phyloP scores from a whole-genome alignment of 2,888 invertebrate species.

The Automeris io region DNA sequence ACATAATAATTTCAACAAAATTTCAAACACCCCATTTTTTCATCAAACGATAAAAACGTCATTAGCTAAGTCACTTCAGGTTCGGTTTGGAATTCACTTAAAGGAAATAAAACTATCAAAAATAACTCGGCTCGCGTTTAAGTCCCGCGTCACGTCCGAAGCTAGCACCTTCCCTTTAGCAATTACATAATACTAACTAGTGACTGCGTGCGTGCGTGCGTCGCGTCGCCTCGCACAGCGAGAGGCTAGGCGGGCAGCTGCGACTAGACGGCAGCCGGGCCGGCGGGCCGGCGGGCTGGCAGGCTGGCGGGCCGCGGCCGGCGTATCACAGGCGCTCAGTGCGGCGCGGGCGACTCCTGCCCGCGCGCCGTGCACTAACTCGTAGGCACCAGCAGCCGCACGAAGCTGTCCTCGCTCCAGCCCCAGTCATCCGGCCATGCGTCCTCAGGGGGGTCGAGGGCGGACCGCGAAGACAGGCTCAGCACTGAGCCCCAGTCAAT shows the following conservation, averaged over 20 bases:
- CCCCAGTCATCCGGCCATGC: conserved; percentile 81
- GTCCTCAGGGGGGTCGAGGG: conserved; percentile 89
- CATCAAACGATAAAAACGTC: conserved; percentile 65
- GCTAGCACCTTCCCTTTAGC: conserved; percentile 76
- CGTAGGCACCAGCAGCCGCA: conserved; percentile 83
- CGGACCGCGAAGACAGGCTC: conserved; percentile 90
- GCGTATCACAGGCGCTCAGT: conserved; percentile 68
- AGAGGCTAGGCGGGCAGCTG: conserved; percentile 41
- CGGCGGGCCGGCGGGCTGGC: conserved; percentile 34
- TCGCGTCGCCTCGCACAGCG: conserved; percentile 31
- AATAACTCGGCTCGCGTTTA: conserved; percentile 74
- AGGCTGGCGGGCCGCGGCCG: conserved; percentile 28
- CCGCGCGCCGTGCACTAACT: conserved; percentile 78
- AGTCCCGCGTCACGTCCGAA: conserved; percentile 75
- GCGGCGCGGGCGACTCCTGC: conserved; percentile 67
- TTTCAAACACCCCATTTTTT: conserved; percentile 69
- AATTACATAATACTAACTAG: conserved; percentile 74
- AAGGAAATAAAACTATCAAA: conserved; percentile 76
- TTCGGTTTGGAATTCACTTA: conserved; percentile 71
- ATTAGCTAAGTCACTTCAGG: conserved; percentile 70
- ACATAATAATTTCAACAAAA: conserved; percentile 77
- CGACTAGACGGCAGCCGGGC: conserved; percentile 46
- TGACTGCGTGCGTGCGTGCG: conserved; percentile 60
- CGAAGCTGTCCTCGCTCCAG: conserved; percentile 82
- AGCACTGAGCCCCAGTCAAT: conserved; percentile 96